Evolutionary conservation across 2,113 vertebrate species (phyloP).

Genomic region (Hippocampus zosterae): DNA sequence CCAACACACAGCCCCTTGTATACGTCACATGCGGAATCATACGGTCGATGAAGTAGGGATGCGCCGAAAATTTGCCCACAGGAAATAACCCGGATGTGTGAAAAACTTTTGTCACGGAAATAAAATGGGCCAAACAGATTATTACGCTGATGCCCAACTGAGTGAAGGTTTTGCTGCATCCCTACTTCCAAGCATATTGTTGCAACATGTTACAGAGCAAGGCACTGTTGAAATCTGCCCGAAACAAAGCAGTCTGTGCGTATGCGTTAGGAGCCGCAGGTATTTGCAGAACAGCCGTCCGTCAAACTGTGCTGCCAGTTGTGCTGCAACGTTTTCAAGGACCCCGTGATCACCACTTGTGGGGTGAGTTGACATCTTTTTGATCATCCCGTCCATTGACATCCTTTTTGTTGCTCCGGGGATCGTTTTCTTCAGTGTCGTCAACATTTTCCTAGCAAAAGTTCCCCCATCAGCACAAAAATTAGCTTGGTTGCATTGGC

Average conservation of each 20-base stretch:
- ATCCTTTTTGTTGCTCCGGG: background rate
- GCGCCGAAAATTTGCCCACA: no score
- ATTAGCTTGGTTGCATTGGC: background rate
- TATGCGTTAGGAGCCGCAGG: conserved; percentile 82
- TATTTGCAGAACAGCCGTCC: conserved; percentile 94
- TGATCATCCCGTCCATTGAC: background rate
- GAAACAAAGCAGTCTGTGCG: conserved; percentile 1
- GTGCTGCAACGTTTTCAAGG: conserved; percentile 94
- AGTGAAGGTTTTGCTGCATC: no score
- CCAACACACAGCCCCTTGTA: background rate
- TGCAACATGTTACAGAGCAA: background rate
- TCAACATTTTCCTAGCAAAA: background rate
- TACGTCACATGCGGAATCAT: background rate
- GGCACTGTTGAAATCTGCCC: background rate
- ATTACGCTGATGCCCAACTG: no score
- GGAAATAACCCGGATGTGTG: no score
- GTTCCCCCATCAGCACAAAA: background rate
- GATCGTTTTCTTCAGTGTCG: background rate
- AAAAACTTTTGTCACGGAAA: no score
- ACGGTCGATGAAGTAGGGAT: background rate
- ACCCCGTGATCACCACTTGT: conserved; percentile 97
- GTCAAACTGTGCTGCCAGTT: conserved; percentile 97
- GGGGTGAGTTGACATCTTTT: conserved; percentile 77
- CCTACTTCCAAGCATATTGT: background rate
- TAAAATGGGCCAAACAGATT: no score